Evolutionary conservation across 1,140 invertebrate species (phyloP).

Genomic region (Scaptomyza montana): DNA sequence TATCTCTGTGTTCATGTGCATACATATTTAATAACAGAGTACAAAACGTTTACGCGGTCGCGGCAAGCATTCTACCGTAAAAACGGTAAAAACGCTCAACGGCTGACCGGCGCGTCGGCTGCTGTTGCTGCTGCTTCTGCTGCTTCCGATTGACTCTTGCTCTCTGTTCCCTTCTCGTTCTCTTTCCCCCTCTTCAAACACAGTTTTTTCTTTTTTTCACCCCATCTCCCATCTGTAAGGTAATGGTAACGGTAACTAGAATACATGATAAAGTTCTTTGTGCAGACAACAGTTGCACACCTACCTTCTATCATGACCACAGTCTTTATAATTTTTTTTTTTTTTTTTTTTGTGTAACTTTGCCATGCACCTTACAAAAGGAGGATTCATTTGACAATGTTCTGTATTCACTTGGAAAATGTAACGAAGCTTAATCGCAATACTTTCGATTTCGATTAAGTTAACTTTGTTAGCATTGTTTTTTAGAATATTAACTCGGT

Average conservation of each 20-base stretch:
- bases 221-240: neutral
- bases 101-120: constrained; percentile 20
- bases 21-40: constrained; percentile 46
- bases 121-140: neutral
- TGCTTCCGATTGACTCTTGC: constrained; percentile 30
- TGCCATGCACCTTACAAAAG: too few relatives aligned
- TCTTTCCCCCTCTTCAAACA: neutral
- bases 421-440: too few relatives aligned
- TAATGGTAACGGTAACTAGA: too few relatives aligned
- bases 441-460: too few relatives aligned
- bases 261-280: too few relatives aligned
- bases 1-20: neutral
- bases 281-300: neutral
- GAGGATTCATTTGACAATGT: too few relatives aligned
- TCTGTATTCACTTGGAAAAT: too few relatives aligned
- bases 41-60: constrained; percentile 41
- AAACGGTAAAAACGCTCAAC: constrained; percentile 25
- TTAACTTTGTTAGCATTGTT: too few relatives aligned
- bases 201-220: neutral
- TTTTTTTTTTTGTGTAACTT: too few relatives aligned
- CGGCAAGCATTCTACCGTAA: constrained; percentile 46
- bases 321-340: too few relatives aligned
- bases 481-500: too few relatives aligned
- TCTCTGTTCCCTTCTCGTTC: constrained; percentile 1
- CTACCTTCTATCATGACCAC: too few relatives aligned